Conservation (phyloP, 2,888 invertebrate species). For the Villa cingulata region DNA sequence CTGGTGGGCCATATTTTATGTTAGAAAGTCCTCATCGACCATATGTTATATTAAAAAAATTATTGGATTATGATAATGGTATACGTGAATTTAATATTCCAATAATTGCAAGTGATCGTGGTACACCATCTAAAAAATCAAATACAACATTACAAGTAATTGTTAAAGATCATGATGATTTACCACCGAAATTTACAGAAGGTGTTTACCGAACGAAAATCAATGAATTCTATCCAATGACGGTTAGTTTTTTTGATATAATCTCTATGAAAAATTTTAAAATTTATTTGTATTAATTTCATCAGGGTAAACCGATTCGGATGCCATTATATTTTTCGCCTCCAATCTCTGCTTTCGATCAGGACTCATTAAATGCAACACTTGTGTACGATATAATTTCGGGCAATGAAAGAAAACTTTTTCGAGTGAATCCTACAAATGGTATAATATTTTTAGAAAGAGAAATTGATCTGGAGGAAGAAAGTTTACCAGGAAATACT, state of each 20-base stretch:
- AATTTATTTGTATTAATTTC: constrained; percentile 11
- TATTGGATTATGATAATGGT: constrained; percentile 68
- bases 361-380: constrained; percentile 63
- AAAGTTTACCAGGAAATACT: constrained; percentile 56
- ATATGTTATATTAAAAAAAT: constrained; percentile 53
- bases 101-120: constrained; percentile 70
- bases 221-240: constrained; percentile 68
- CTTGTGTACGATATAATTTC: constrained; percentile 66
- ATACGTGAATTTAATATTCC: constrained; percentile 61
- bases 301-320: constrained; percentile 57
- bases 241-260: constrained; percentile 40
- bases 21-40: constrained; percentile 70
- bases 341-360: constrained; percentile 64
- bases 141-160: constrained; percentile 58
- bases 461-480: constrained; percentile 69
- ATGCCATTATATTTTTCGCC: constrained; percentile 55
- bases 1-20: constrained; percentile 43
- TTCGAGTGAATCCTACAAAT: constrained; percentile 58
- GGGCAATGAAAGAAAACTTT: constrained; percentile 65
- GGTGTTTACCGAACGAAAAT: constrained; percentile 67
- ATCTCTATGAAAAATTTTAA: too few relatives aligned
- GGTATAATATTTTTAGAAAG: constrained; percentile 63
- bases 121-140: constrained; percentile 57
- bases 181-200: constrained; percentile 67
- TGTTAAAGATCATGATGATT: constrained; percentile 67